These are phyloP conservation scores for Raja brachyura DNA, from an alignment of 2,113 vertebrate species.

Conservation along the genomic window DNA sequence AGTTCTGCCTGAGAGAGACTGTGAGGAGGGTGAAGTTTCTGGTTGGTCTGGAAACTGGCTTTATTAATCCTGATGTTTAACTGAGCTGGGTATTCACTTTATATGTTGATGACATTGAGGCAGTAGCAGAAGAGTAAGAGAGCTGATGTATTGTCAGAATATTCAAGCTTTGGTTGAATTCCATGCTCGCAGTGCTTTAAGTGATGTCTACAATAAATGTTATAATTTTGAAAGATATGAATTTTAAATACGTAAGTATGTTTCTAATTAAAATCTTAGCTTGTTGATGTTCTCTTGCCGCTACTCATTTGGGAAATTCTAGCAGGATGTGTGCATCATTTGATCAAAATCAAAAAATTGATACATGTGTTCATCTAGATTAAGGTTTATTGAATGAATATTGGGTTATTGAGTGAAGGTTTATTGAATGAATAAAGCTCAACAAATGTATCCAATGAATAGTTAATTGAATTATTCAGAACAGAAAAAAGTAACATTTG, in stretches of 20 bases:
- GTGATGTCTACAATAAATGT: not conserved
- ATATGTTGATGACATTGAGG: not conserved
- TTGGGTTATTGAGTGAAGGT: not conserved
- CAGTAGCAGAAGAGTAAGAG: too few species aligned
- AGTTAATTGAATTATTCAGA: not conserved
- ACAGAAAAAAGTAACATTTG: conserved; percentile 13
- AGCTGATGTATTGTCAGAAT: not conserved
- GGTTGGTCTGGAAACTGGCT: not conserved
- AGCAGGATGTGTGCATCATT: not conserved
- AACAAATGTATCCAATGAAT: not conserved
- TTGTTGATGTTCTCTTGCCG: not conserved
- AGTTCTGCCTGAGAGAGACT: not conserved
- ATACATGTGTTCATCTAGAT: not conserved
- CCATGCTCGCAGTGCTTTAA: not conserved
- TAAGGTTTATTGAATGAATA: not conserved
- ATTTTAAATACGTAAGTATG: not conserved
- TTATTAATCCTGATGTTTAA: not conserved
- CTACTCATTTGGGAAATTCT: not conserved
- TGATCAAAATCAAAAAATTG: not conserved
- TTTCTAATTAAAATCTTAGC: too few species aligned
- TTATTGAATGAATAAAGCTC: not conserved
- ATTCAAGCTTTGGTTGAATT: not conserved
- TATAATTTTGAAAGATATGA: not conserved
- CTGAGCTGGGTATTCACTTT: not conserved
- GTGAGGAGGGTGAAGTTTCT: not conserved